Percentiles rank a stretch among this genome's conserved stretches.
Evolutionary conservation across 2,113 vertebrate genomes (phyloP).

Genomic region (Melanerpes aurifrons): DNA sequence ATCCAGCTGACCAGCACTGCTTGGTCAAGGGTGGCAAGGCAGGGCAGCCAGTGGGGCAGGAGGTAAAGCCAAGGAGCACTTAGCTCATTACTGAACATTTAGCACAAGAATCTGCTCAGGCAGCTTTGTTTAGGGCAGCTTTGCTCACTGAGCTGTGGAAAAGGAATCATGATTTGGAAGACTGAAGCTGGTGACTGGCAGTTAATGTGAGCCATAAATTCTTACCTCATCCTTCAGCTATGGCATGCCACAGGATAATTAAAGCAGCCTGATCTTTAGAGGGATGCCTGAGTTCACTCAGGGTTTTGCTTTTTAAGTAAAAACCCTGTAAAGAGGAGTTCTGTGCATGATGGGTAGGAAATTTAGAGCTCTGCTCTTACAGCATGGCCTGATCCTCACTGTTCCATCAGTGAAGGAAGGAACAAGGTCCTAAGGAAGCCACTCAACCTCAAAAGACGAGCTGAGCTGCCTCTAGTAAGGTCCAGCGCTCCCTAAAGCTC

Average conservation of each 20-base stretch:
- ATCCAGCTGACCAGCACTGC: neutral
- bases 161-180: constrained; percentile 1
- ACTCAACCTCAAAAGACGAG: neutral
- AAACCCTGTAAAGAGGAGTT: constrained; percentile 29
- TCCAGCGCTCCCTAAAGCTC: neutral
- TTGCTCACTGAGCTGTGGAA: neutral
- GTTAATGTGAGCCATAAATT: constrained; percentile 61
- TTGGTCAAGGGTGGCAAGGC: neutral
- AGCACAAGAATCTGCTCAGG: neutral
- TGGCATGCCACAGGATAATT: constrained; percentile 54
- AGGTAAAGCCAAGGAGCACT: neutral
- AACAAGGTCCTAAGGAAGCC: neutral
- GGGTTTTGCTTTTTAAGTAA: neutral
- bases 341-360: constrained; percentile 21
- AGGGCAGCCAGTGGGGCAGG: neutral
- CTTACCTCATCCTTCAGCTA: constrained; percentile 58
- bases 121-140: neutral
- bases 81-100: neutral
- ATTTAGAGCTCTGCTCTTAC: neutral
- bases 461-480: neutral
- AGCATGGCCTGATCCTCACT: fast-evolving
- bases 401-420: neutral
- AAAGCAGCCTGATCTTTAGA: constrained; percentile 61
- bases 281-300: constrained; percentile 52
- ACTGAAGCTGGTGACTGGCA: constrained; percentile 39